phyloP scores from a whole-genome alignment of 2,797 vertebrate species.

The Sebastes reedi region DNA sequence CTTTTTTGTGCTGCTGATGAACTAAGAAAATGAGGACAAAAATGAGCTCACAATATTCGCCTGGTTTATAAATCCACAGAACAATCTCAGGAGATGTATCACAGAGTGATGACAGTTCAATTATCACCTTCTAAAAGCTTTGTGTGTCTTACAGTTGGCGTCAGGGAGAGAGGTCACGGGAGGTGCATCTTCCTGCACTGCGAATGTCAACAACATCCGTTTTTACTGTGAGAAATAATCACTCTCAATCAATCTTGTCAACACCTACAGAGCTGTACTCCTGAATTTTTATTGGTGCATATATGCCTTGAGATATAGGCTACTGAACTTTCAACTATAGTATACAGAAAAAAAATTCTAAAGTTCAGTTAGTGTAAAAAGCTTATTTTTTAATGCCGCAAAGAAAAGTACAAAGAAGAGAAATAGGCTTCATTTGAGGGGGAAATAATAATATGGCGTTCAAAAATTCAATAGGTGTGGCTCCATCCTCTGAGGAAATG shows the following conservation, averaged over 20 bases:
- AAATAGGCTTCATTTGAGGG: background rate
- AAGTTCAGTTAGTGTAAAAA: background rate
- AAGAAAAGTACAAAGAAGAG: slow-evolving; percentile 2
- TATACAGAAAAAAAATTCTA: background rate
- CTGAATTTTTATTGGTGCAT: background rate
- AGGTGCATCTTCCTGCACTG: background rate
- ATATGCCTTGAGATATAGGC: background rate
- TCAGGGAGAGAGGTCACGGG: slow-evolving; percentile 9
- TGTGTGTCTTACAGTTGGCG: slow-evolving; percentile 3
- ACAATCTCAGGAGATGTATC: slow-evolving; percentile 15
- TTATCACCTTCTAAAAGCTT: slow-evolving; percentile 60
- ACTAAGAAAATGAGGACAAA: background rate
- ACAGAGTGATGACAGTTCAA: slow-evolving; percentile 68
- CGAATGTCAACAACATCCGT: background rate
- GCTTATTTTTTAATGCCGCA: background rate
- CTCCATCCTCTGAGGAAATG: slow-evolving; percentile 63
- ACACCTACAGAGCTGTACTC: background rate
- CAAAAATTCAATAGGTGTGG: slow-evolving; percentile 41
- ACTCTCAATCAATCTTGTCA: background rate
- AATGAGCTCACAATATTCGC: slow-evolving; percentile 4
- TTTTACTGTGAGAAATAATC: slow-evolving; percentile 2
- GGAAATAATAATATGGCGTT: background rate
- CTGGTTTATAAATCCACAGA: slow-evolving; percentile 3
- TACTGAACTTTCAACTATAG: background rate
- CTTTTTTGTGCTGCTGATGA: background rate